Base-by-base conservation (phyloP, 2,113 vertebrate species). In the Atractosteus spatula region DNA sequence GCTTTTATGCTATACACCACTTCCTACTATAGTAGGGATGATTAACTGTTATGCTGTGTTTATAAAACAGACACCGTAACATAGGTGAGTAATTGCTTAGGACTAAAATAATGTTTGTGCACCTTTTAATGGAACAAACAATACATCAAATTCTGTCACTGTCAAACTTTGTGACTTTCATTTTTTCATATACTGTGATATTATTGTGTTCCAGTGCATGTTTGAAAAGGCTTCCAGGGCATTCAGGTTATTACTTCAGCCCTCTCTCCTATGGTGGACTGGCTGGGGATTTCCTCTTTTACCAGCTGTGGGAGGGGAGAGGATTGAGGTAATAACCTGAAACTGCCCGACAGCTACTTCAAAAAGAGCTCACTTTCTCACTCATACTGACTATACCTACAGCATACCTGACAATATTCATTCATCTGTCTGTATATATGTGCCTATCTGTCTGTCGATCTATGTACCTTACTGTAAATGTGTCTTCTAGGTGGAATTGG, bases 151-250 rank as follows among this genome's bases (percentile, higher is more conserved):
- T 13, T n/a, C 12, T 59, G n/a, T 59, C 57, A 16, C 57, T 59
- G 57, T 59, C 57, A 59, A 14, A 59, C n/a, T n/a, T n/a, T 29
- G 11, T 59, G 5, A 59, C 57, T 59, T 59, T 59, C 57, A 13
- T 11, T n/a, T 59, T 13, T 6, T 59, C 57, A 59, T 59, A 59
- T n/a, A 3, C 57, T 59, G 12, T 59, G 57, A 59, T 59, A 59
- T 59, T 59, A 59, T n/a, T 59, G 57, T 59, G 10, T 59, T 59
- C 57, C 57, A 59, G 57, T 59, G 57, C 57, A 59, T 59, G 57
- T 59, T 59, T 59, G 57, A 16, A 59, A 59, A n/a, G n/a, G 57
- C 57, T 59, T 59, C n/a, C 12, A 59, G 57, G 57, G 57, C 57
- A 59, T 59, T 59, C n/a, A 16, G 57, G 57, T 59, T 59, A 59